Base-by-base conservation (phyloP, 2,797 vertebrate genomes). In the Myioborus miniatus region DNA sequence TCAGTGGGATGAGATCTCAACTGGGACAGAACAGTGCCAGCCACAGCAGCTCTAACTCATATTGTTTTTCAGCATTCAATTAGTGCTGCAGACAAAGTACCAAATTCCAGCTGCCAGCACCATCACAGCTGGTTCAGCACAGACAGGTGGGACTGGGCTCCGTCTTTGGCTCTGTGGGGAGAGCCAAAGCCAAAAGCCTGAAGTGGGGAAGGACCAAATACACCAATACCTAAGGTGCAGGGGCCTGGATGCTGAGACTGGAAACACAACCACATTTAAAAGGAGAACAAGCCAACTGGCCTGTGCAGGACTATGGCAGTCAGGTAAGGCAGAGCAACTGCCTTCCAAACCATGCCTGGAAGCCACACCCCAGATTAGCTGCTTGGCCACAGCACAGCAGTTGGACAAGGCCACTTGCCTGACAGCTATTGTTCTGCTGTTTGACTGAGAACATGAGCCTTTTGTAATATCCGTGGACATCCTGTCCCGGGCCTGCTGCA, bases 381-480 rank as follows among this genome's bases (percentile, higher is more conserved):
- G 70, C 37, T 68, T 63, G 76, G 87, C 62, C 67, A 59, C 32
- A 44, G 77, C 59, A 84, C 65, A 84, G 81, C 53, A 46, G 47
- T 6, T 59, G 85, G 77, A 83, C 72, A 90, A 79, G 82, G 74
- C 76, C 69, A 27, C n/a, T 59, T 53, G 94, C 49, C 77, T 71
- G 65, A 39, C 5, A 89, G 59, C 85, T 62, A 53, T 96, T 94
- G 83, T 96, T 97, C 60, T 95, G 55, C 55, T 1, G 5, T 80
- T 53, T 36, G 70, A 83, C 19, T 82, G 83, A 94, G 93, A 92
- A 59, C 0, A 1, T 43, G 39, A 70, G 64, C 55, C 53, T 67
- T 80, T 90, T 0, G 5, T 32, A 85, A 94, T 27, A 37, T 58
- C 85, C 3, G 3, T 76, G 87, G 72, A 94, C 94, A 72, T 94